Evolutionary conservation across 2,888 invertebrate genomes (phyloP), one percentile per base, ranked within the genome.

Genomic region (Synanthedon tipuliformis): DNA sequence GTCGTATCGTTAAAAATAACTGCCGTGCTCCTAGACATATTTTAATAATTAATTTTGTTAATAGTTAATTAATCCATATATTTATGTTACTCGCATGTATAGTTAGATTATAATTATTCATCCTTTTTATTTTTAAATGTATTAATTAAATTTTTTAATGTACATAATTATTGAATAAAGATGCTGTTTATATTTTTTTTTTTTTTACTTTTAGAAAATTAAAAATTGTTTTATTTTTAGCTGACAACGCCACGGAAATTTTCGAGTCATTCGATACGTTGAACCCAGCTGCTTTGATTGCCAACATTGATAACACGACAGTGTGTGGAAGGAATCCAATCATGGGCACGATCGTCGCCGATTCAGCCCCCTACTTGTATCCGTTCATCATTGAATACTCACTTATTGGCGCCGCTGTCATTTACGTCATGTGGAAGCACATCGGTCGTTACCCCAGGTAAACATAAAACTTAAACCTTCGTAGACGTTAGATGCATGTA

Each of bases 301-400:
- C 89, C 53, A 90, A 90, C 63, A 89, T 89, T 55, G 88, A 86
- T 66, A 83, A 86, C 61, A 82, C 89, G 23, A 86, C 88, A 8
- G 91, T 91, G 56, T 96, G 96, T 73, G 95, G 93, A 55, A 90
- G 95, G 41, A 91, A 93, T 56, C 94, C 95, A 71, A 96, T 95
- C 67, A 96, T 97, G 96, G 96, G 96, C 50, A 94, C 92, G 51
- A 96, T 97, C 65, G 96, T 97, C 8, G 92, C 94, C 67, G 96
- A 96, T 73, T 94, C 97, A 0, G 95, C 97, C 10, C 98, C 98
- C 1, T 98, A 96, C 78, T 89, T 98, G 52, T 98, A 95, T 83
- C 98, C 98, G 1, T 97, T 97, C 81, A 96, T 97, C 69, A 95
- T 98, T 68, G 96, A 98, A 76, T 98, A 98, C 84, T 96, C 97